Percentiles rank a stretch among this genome's conserved stretches.
Evolutionary conservation across 2,113 vertebrate genomes (phyloP).

Genomic region (Pedionomus torquatus): DNA sequence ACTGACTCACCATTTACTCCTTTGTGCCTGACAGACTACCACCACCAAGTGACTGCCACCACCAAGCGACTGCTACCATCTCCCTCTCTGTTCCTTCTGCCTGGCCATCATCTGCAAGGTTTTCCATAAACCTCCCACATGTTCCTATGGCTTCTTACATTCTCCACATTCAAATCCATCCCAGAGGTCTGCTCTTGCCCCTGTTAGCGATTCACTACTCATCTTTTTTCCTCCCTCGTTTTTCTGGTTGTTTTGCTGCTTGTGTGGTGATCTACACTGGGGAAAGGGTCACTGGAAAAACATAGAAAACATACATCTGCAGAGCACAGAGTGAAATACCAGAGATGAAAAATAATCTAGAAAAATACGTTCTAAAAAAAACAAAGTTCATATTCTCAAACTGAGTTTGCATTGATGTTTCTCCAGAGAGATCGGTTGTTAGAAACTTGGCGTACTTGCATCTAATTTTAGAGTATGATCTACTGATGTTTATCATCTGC

Average conservation of each 20-base stretch:
- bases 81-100: not conserved
- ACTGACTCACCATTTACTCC: not conserved
- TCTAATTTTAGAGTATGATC: conserved; percentile 60
- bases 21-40: not conserved
- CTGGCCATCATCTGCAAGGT: not conserved
- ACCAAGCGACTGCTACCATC: too few species aligned
- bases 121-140: not conserved
- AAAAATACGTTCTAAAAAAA: conserved; percentile 52
- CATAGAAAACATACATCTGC: not conserved
- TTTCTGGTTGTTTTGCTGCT: not conserved
- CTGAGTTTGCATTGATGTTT: not conserved
- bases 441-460: conserved; percentile 53
- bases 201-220: not conserved
- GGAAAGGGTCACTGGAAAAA: not conserved
- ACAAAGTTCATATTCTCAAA: conserved; percentile 56
- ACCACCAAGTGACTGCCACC: not conserved
- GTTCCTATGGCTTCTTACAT: not conserved
- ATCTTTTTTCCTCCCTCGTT: not conserved
- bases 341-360: not conserved
- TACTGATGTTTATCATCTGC: conserved; percentile 56
- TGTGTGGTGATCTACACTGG: not conserved
- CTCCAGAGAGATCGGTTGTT: conserved; percentile 44
- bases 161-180: not conserved
- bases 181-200: not conserved
- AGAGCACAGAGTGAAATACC: not conserved